Conservation (phyloP, 37 sponge, comb jelly and placozoan species). For the Petrosia ficiformis region DNA sequence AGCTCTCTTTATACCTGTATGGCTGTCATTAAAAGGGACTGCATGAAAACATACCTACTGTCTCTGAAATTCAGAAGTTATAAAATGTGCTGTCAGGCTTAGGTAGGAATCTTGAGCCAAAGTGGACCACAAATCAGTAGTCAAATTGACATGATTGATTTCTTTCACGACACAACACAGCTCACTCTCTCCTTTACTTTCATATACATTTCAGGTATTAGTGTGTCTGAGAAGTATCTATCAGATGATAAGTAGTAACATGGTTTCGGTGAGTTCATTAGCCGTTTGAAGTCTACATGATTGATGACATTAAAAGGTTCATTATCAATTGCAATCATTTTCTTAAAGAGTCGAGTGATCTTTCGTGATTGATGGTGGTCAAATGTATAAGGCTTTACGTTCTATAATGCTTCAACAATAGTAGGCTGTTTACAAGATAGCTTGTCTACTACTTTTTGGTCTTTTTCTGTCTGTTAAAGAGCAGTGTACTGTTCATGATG, state of each 20-base stretch:
- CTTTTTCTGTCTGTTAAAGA: no score
- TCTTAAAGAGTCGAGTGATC: conserved; percentile 14
- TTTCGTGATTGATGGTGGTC: conserved; percentile 27
- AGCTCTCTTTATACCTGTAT: no score
- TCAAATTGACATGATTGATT: conserved; percentile 16
- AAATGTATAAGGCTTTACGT: not conserved
- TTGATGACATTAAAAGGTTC: conserved; percentile 39
- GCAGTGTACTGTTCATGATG: not conserved
- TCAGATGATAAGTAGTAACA: conserved; percentile 33
- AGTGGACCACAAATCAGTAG: conserved; percentile 19
- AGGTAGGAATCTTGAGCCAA: conserved; percentile 14
- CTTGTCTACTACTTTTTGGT: not conserved
- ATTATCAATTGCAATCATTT: conserved; percentile 31
- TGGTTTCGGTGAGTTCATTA: not conserved
- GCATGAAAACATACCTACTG: no score
- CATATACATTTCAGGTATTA: conserved; percentile 9
- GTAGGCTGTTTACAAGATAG: not conserved
- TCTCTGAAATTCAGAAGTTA: no score
- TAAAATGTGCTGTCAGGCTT: conserved; percentile 17
- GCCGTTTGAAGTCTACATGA: conserved; percentile 15
- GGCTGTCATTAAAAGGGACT: no score
- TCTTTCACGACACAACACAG: not conserved
- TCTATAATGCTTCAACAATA: not conserved
- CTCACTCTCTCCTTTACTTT: conserved; percentile 3
- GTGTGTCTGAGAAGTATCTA: conserved; percentile 23